Percentiles rank a stretch among this genome's conserved stretches.
These are phyloP conservation scores for Xestia rhomboidea DNA, from an alignment of 2,888 invertebrate genomes.

Conservation along the genomic window DNA sequence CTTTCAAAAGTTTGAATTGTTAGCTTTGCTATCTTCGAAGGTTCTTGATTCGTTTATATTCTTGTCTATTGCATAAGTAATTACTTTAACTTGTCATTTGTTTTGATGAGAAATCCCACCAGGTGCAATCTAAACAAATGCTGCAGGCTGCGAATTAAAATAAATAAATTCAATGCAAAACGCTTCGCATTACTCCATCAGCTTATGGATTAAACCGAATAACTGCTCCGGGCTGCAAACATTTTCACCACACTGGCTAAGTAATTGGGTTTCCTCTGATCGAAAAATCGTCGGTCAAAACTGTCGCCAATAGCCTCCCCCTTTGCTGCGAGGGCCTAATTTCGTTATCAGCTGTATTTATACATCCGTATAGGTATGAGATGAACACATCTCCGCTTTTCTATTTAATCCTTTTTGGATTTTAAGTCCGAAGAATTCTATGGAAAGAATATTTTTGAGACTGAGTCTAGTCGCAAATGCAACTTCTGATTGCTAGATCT, in stretches of 20 bases:
- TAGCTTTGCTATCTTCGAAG: too few relatives aligned
- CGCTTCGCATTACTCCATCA: neutral
- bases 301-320: conserved; percentile 14
- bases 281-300: conserved; percentile 38
- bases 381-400: conserved; percentile 1
- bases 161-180: neutral
- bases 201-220: conserved; percentile 7
- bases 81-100: too few relatives aligned
- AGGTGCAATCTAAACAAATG: neutral
- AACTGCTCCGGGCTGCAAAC: conserved; percentile 3
- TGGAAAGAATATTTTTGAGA: neutral
- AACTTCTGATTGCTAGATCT: too few relatives aligned
- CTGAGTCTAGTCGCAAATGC: too few relatives aligned
- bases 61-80: too few relatives aligned
- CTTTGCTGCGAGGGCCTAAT: conserved; percentile 33
- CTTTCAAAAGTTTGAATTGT: too few relatives aligned
- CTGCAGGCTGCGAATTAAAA: neutral
- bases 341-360: conserved; percentile 23
- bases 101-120: too few relatives aligned
- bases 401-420: neutral
- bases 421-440: neutral
- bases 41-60: too few relatives aligned
- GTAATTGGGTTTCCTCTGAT: conserved; percentile 50
- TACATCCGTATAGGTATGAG: neutral
- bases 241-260: conserved; percentile 33